Conservation (phyloP, 2,888 invertebrate species). For the Gymnocheta viridis region DNA sequence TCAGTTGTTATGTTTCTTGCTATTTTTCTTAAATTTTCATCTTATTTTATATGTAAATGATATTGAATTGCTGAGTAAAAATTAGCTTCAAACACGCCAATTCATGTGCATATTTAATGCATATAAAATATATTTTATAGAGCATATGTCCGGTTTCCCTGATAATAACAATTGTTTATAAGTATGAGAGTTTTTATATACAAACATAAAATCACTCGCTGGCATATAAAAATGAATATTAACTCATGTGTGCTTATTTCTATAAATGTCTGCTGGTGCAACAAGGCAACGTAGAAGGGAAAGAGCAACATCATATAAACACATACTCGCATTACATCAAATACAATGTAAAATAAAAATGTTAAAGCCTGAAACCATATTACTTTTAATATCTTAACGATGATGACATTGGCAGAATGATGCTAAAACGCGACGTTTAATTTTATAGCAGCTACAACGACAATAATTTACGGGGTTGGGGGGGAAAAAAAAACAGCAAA, state of each 20-base stretch:
- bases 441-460: slow-evolving; percentile 68
- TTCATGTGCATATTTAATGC: too few relatives aligned
- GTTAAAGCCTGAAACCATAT: slow-evolving; percentile 65
- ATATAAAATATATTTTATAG: too few relatives aligned
- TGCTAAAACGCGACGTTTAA: slow-evolving; percentile 70
- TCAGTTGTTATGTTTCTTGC: too few relatives aligned
- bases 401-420: slow-evolving; percentile 71
- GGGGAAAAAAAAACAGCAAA: slow-evolving; percentile 27
- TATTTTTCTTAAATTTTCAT: too few relatives aligned
- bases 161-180: slow-evolving; percentile 39
- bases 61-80: too few relatives aligned
- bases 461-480: slow-evolving; percentile 51
- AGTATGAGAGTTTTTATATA: background rate
- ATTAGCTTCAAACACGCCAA: too few relatives aligned
- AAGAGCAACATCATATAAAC: background rate
- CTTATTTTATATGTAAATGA: too few relatives aligned
- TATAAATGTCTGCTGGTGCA: slow-evolving; percentile 17
- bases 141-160: too few relatives aligned
- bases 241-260: slow-evolving; percentile 42
- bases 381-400: slow-evolving; percentile 70
- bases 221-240: slow-evolving; percentile 36
- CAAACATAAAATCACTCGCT: slow-evolving; percentile 31
- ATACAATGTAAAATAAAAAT: slow-evolving; percentile 47
- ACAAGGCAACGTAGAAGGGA: background rate
- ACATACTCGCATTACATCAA: slow-evolving; percentile 12